Evolutionary conservation across 2,113 vertebrate species (phyloP).

Genomic region (Microcebus ravelobensis): DNA sequence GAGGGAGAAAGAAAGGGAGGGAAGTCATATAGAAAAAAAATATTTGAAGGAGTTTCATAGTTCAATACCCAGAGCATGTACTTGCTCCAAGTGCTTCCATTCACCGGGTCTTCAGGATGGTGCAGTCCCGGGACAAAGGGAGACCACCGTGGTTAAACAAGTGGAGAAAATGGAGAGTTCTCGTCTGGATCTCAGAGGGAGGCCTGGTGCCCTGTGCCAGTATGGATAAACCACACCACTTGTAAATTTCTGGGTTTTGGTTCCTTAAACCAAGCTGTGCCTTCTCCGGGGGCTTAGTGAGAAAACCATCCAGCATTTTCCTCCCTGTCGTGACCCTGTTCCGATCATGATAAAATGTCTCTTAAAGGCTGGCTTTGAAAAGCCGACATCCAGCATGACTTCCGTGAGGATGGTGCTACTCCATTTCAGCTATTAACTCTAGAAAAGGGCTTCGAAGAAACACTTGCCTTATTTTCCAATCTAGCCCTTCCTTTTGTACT

Average conservation of each 20-base stretch:
- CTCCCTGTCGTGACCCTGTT: neutral
- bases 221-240: neutral
- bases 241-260: conserved; percentile 1
- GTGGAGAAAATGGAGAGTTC: neutral
- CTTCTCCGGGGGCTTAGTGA: neutral
- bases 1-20: no score
- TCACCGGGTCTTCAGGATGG: neutral
- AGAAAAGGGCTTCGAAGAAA: neutral
- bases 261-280: neutral
- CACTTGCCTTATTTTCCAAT: neutral
- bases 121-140: neutral
- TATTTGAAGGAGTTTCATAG: neutral
- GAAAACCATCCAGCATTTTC: neutral
- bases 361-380: neutral
- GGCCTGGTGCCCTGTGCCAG: neutral
- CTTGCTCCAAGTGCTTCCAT: neutral
- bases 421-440: neutral
- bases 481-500: neutral
- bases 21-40: neutral
- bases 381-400: neutral
- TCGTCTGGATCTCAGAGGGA: neutral
- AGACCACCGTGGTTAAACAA: neutral
- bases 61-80: neutral
- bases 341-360: neutral
- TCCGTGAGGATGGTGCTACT: neutral